Conservation (phyloP, 2,113 vertebrate genomes). For the Mirounga angustirostris region DNA sequence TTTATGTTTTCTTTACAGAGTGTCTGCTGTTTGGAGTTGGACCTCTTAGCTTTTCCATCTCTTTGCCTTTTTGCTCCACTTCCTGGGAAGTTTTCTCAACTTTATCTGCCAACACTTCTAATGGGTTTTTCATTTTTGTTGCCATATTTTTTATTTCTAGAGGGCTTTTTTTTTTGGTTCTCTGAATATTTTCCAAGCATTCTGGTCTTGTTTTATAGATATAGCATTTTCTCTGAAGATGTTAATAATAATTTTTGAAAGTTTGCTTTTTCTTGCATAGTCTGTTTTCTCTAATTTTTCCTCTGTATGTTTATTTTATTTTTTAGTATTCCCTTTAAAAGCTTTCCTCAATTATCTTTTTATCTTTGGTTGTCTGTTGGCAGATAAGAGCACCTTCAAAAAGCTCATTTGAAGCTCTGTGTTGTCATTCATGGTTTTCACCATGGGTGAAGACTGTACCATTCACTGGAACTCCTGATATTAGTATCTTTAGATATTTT, state of each 20-base stretch:
- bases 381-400: not conserved
- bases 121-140: not conserved
- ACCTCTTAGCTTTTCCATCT: not conserved
- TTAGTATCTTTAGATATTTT: not conserved
- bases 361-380: not conserved
- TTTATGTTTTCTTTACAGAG: not conserved
- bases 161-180: not conserved
- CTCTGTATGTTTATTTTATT: not conserved
- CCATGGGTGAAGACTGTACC: not conserved
- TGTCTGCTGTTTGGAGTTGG: not conserved
- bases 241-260: not conserved
- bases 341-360: not conserved
- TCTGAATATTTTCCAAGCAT: not conserved
- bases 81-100: not conserved
- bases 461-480: not conserved
- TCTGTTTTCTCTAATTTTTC: not conserved
- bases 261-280: not conserved
- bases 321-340: not conserved
- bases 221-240: not conserved
- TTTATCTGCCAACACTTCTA: not conserved
- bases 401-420: not conserved
- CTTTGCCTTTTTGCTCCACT: not conserved
- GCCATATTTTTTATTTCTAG: constrained; percentile 44
- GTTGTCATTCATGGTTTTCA: not conserved
- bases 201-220: not conserved